Evolutionary conservation across 2,113 vertebrate species (phyloP).

Genomic region (Diadophis punctatus): DNA sequence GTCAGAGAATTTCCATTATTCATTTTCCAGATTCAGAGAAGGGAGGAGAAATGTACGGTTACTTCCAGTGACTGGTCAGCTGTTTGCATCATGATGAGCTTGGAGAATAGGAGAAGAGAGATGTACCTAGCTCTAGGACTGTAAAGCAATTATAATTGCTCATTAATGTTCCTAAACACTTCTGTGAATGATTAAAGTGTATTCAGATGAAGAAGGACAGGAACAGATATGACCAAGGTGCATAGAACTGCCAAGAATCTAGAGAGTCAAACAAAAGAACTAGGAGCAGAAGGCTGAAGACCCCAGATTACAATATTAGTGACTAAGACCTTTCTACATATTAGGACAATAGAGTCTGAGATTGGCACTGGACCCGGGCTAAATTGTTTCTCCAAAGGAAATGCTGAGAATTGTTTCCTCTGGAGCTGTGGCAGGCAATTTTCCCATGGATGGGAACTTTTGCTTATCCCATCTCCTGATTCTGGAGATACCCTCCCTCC

Average conservation of each 20-base stretch:
- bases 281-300: neutral
- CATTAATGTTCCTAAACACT: neutral
- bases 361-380: neutral
- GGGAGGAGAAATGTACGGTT: neutral
- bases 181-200: neutral
- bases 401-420: neutral
- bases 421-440: neutral
- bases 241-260: neutral
- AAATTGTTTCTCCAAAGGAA: neutral
- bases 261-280: neutral
- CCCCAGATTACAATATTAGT: neutral
- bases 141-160: neutral
- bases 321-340: neutral
- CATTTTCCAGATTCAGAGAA: neutral
- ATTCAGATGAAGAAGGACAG: neutral
- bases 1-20: slow-evolving; percentile 22
- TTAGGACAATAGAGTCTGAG: neutral
- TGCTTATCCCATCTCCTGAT: neutral
- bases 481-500: neutral
- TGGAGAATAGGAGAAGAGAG: neutral
- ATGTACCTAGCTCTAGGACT: neutral
- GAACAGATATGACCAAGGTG: neutral
- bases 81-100: neutral
- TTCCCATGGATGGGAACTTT: neutral
- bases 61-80: neutral